Conservation (phyloP, 1,140 invertebrate species). For the Forficula auricularia region DNA sequence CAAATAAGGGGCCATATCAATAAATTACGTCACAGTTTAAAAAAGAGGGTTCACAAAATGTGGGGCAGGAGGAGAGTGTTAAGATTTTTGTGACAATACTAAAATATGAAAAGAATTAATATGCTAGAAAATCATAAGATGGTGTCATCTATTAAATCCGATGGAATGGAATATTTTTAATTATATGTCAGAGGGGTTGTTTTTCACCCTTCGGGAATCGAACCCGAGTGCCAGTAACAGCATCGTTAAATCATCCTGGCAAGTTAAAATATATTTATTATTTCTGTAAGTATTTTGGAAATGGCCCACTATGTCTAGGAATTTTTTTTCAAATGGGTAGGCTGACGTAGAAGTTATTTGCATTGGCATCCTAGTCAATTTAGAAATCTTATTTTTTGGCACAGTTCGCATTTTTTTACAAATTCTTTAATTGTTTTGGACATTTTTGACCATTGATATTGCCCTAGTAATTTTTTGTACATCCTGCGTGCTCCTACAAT, state of each 20-base stretch:
- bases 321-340: slow-evolving; percentile 10
- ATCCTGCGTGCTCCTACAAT: slow-evolving; percentile 18
- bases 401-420: slow-evolving; percentile 19
- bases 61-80: too few species aligned
- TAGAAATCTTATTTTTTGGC: slow-evolving; percentile 22
- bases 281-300: slow-evolving; percentile 13
- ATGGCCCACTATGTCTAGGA: slow-evolving; percentile 20
- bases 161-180: too few species aligned
- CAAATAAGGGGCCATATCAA: too few species aligned
- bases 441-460: slow-evolving; percentile 20
- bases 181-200: too few species aligned
- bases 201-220: slow-evolving; percentile 14
- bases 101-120: too few species aligned
- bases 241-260: slow-evolving; percentile 20
- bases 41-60: too few species aligned
- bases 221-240: slow-evolving; percentile 13
- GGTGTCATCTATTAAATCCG: too few species aligned
- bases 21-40: too few species aligned
- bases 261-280: slow-evolving; percentile 20
- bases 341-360: slow-evolving; percentile 14
- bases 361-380: too few species aligned
- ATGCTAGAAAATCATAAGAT: too few species aligned
- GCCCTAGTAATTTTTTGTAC: slow-evolving; percentile 16
- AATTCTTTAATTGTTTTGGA: slow-evolving; percentile 16
- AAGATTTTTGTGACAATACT: too few species aligned